These are phyloP conservation scores for Labeo rohita DNA, from an alignment of 2,113 vertebrate genomes.

Conservation along the genomic window DNA sequence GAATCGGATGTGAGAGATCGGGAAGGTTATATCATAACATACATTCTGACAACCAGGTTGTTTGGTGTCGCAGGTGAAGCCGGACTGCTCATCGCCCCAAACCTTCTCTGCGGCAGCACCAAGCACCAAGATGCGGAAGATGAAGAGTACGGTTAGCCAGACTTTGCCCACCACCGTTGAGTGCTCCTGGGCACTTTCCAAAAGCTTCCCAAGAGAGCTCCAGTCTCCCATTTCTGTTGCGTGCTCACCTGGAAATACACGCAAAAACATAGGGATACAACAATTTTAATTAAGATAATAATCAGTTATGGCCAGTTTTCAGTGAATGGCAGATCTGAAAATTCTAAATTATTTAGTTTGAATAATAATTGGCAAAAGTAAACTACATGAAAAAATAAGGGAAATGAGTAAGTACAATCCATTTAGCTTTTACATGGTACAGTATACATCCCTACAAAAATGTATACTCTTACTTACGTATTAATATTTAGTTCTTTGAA, in stretches of 20 bases:
- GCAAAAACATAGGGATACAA: not conserved
- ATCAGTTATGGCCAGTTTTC: not conserved
- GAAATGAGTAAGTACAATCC: not conserved
- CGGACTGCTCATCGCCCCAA: constrained; percentile 86
- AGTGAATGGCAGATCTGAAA: not conserved
- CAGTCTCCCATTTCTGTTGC: constrained; percentile 82
- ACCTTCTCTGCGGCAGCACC: constrained; percentile 85
- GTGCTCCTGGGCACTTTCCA: constrained; percentile 88
- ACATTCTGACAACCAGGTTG: constrained; percentile 89
- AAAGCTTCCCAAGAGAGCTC: constrained; percentile 84
- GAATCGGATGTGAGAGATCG: constrained; percentile 90
- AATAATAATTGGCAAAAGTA: not conserved
- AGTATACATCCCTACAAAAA: not conserved
- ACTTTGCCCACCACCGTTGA: constrained; percentile 88
- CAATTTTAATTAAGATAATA: not conserved
- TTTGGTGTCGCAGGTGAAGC: constrained; percentile 89
- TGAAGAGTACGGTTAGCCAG: constrained; percentile 87
- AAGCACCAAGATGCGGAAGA: constrained; percentile 88
- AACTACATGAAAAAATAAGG: not conserved
- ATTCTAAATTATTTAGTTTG: not conserved
- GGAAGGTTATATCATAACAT: constrained; percentile 89
- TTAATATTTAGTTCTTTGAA: not conserved
- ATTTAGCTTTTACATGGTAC: not conserved
- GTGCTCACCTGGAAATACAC: constrained; percentile 19
- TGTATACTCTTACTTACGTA: not conserved